Conservation (phyloP, 2,113 vertebrate species). For the Hemiprocne comata region DNA sequence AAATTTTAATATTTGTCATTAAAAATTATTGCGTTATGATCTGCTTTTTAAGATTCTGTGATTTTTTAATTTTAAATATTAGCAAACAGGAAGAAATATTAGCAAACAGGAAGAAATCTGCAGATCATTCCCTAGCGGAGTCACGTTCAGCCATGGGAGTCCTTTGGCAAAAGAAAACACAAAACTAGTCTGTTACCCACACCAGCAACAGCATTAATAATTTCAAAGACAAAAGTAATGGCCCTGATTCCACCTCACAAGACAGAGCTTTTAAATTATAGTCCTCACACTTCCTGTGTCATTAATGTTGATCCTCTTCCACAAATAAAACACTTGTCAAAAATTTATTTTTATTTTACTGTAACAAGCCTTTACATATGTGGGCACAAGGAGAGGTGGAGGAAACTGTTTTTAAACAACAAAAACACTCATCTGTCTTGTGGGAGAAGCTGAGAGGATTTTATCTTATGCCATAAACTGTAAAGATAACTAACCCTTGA, state of each 20-base stretch:
- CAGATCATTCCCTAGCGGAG: not conserved
- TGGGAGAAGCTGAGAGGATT: not conserved
- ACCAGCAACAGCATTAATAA: not conserved
- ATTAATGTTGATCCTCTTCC: not conserved
- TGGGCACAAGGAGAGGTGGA: not conserved
- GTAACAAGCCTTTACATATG: not conserved
- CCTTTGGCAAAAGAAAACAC: not conserved
- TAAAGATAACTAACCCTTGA: not conserved
- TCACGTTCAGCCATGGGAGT: not conserved
- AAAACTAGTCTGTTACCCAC: too few relatives aligned
- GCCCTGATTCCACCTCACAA: not conserved
- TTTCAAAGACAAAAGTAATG: not conserved
- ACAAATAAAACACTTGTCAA: not conserved
- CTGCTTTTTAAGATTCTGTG: too few relatives aligned
- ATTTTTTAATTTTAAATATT: too few relatives aligned
- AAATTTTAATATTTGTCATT: too few relatives aligned
- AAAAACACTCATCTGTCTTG: not conserved
- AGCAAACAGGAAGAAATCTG: not conserved
- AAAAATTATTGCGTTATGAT: too few relatives aligned
- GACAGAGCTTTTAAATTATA: not conserved
- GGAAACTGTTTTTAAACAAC: not conserved
- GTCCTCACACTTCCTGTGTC: not conserved
- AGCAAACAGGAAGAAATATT: too few relatives aligned
- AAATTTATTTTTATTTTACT: not conserved
- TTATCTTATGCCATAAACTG: not conserved